A percentile compares a stretch with the other conserved stretches of the same genome.
Evolutionary conservation across 2,888 invertebrate species (phyloP).

Genomic region (Metalampra italica): DNA sequence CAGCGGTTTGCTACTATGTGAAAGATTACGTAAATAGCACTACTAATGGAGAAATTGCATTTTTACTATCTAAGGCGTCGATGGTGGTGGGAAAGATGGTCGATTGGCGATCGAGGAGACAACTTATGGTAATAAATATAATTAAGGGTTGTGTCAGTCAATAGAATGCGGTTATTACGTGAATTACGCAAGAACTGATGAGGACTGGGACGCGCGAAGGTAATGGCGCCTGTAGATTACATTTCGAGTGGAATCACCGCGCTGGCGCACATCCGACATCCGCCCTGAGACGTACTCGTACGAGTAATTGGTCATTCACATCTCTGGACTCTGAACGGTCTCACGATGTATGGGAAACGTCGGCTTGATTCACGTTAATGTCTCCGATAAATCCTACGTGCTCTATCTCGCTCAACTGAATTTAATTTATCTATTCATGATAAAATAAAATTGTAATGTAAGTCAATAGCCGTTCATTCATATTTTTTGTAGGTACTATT

Average conservation of each 20-base stretch:
- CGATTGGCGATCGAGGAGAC: slow-evolving; percentile 11
- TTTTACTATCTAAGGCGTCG: slow-evolving; percentile 17
- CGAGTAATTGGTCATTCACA: slow-evolving; percentile 56
- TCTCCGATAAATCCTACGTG: slow-evolving; percentile 23
- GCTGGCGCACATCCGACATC: slow-evolving; percentile 56
- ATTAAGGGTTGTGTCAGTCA: not conserved
- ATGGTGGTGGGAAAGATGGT: not conserved
- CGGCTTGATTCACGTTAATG: slow-evolving; percentile 21
- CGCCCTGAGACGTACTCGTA: slow-evolving; percentile 37
- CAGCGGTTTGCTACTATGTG: not conserved
- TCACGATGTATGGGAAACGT: slow-evolving; percentile 47
- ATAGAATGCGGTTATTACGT: slow-evolving; percentile 42
- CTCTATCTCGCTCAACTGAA: not conserved
- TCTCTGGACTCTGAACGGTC: slow-evolving; percentile 36
- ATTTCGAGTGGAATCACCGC: slow-evolving; percentile 47
- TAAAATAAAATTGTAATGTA: not conserved
- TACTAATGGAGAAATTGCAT: slow-evolving; percentile 18
- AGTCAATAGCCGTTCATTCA: not conserved
- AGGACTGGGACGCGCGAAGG: slow-evolving; percentile 38
- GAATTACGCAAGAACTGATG: slow-evolving; percentile 45
- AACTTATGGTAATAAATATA: not conserved
- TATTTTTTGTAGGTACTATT: not conserved
- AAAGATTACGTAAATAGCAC: slow-evolving; percentile 14
- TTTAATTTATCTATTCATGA: slow-evolving; percentile 16
- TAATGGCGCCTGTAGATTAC: slow-evolving; percentile 56